Percentiles rank a stretch among this genome's conserved stretches.
phyloP scores from a whole-genome alignment of 2,113 vertebrate genomes.

The Procavia capensis region DNA sequence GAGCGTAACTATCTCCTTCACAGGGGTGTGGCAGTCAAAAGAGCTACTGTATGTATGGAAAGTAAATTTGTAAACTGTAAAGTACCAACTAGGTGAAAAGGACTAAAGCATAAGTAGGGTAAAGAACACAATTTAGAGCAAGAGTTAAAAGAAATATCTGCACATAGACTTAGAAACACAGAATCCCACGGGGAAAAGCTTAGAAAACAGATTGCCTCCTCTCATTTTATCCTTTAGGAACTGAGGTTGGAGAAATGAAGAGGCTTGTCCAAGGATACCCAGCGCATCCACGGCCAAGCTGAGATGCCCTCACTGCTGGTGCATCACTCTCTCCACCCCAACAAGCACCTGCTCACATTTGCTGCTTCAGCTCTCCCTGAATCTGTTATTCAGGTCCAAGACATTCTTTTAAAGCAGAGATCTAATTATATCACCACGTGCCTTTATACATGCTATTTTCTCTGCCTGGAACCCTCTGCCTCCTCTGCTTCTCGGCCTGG shows the following conservation, averaged over 20 bases:
- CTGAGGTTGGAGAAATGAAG: neutral
- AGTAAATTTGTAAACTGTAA: neutral
- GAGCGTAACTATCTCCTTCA: neutral
- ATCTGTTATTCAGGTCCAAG: slow-evolving; percentile 75
- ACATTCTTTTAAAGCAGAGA: slow-evolving; percentile 75
- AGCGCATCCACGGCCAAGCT: neutral
- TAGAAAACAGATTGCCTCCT: neutral
- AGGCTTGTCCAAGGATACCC: neutral
- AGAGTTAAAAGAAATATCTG: neutral
- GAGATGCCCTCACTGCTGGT: neutral
- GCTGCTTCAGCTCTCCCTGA: slow-evolving; percentile 44
- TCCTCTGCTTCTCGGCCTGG: slow-evolving; percentile 74
- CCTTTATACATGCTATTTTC: slow-evolving; percentile 72
- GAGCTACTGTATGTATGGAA: neutral
- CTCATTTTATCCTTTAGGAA: neutral
- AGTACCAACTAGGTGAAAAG: neutral
- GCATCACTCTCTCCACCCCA: neutral
- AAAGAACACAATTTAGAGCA: neutral
- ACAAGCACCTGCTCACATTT: slow-evolving; percentile 47
- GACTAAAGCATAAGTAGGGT: neutral
- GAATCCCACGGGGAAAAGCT: neutral
- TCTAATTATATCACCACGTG: slow-evolving; percentile 77
- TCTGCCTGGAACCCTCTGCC: slow-evolving; percentile 55
- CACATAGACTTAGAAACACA: neutral
- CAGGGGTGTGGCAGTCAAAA: neutral